phyloP scores from a whole-genome alignment of 2,888 invertebrate species.

The Helobdella robusta region DNA sequence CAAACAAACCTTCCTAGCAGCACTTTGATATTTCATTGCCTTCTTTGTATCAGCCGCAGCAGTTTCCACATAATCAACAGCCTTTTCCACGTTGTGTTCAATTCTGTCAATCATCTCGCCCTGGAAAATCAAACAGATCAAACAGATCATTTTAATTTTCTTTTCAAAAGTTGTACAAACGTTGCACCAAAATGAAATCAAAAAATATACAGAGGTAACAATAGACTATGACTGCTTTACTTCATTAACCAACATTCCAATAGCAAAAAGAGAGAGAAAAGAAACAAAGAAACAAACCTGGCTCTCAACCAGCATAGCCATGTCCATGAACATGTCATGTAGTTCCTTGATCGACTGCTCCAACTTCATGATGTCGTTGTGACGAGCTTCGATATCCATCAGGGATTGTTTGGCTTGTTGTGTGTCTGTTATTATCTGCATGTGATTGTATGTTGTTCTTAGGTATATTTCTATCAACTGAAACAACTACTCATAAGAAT shows the following conservation, averaged over 20 bases:
- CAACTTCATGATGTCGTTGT: conserved; percentile 98
- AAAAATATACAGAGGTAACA: no score
- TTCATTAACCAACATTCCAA: no score
- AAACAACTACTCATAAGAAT: not conserved
- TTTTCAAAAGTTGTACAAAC: not conserved
- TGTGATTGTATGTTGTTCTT: no score
- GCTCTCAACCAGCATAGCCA: conserved; percentile 99
- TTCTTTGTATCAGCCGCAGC: conserved; percentile 99
- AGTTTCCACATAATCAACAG: conserved; percentile 99
- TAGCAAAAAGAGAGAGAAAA: not conserved
- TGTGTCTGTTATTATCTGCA: conserved; percentile 97
- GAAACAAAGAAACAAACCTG: conserved; percentile 45
- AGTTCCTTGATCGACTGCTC: conserved; percentile 98
- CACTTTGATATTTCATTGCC: conserved; percentile 99
- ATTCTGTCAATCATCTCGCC: conserved; percentile 99
- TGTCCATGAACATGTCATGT: conserved; percentile 99
- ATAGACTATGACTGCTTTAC: no score
- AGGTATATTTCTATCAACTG: not conserved
- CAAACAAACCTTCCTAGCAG: conserved; percentile 59
- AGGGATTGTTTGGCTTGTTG: conserved; percentile 99
- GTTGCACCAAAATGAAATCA: no score
- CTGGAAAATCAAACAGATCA: conserved; percentile 54
- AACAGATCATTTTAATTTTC: not conserved
- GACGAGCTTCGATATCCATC: conserved; percentile 98
- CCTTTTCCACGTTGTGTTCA: conserved; percentile 99